Conservation (phyloP, 2,797 vertebrate genomes). For the Nyctalus aviator region DNA sequence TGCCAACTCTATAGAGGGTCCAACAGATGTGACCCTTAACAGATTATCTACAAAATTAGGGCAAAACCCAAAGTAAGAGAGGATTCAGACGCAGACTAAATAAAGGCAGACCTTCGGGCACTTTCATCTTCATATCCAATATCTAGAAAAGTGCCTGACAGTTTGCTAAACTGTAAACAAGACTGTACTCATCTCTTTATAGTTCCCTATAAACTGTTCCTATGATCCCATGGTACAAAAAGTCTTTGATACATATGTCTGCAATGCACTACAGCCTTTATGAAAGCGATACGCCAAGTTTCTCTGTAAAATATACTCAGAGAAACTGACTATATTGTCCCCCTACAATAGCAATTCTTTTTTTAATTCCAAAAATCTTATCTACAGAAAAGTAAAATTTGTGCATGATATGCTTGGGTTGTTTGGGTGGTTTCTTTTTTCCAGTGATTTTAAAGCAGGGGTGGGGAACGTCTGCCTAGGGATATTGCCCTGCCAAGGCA, state of each 20-base stretch:
- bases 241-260: background rate
- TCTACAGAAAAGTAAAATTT: background rate
- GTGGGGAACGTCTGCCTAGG: no score
- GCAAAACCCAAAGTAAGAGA: background rate
- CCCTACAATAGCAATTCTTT: background rate
- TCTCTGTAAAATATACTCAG: background rate
- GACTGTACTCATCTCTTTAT: background rate
- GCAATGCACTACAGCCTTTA: background rate
- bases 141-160: background rate
- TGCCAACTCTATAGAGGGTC: background rate
- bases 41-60: background rate
- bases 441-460: background rate
- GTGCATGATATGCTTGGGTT: background rate
- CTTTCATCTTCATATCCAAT: background rate
- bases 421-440: background rate
- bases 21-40: background rate
- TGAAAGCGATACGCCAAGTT: background rate
- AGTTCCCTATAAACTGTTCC: background rate
- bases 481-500: no score
- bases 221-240: background rate
- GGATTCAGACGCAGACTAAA: background rate
- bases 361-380: background rate
- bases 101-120: background rate
- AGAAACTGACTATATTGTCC: no score
- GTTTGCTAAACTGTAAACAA: background rate